Evolutionary conservation across 2,113 vertebrate genomes (phyloP), one percentile per base, ranked within the genome.

Genomic region (Australoheros scitulus): DNA sequence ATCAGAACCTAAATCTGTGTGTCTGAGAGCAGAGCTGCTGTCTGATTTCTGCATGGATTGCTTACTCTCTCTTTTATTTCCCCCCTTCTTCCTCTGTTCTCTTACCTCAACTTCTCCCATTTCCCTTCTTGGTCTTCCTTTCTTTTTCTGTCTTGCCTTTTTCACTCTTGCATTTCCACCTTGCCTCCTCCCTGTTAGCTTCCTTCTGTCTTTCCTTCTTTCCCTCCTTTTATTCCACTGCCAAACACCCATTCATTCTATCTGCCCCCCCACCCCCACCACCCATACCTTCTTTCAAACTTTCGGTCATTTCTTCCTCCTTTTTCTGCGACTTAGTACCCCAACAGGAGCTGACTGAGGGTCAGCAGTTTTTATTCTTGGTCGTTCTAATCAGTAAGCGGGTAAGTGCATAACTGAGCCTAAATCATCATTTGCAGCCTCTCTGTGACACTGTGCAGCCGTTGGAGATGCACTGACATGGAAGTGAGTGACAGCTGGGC

Each of bases 401-500:
- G 61, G 36, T 22, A 61, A 76, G 20, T 65, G 61, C 81, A 22
- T 29, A 78, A 79, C 82, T 76, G 83, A 68, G 15, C 56, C 56
- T 22, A 65, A 63, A 74, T 14, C 2, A 2, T 65, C 34, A 43
- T 77, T 68, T 81, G 38, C 41, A 58, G 61, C 61, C 22, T 1
- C 3, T 41, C 55, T 79, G 65, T 55, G 65, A 79, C 81, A 70
- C 68, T 9, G 76, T 43, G 83, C 68, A 88, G 83, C 90, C 84
- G 82, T 91, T 92, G 84, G 83, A 85, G 77, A 89, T 79, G 85
- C 88, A 89, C 75, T 84, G 87, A 86, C 20, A 34, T 88, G 87
- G 88, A 93, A 90, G 75, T 92, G 91, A 91, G 68, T 87, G 92
- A 88, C 92, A 91, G 91, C 87, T 90, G 86, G 83, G 82, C 55